Evolutionary conservation across 2,888 invertebrate species (phyloP).

Genomic region (Synergus gifuensis): DNA sequence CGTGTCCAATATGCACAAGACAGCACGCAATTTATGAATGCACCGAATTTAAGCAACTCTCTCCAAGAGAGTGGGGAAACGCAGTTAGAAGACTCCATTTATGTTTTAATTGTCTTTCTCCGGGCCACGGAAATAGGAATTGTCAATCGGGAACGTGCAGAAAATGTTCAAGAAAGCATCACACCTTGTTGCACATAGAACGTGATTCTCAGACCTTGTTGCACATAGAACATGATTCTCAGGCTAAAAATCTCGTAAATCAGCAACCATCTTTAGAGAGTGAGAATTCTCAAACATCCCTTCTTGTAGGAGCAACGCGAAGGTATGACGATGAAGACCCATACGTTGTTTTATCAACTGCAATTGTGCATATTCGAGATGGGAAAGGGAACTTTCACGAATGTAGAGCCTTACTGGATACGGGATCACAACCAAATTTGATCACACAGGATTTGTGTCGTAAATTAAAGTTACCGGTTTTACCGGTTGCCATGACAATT

Average conservation of each 20-base stretch:
- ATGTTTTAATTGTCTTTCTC: constrained; percentile 44
- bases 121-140: constrained; percentile 35
- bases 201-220: too few species aligned
- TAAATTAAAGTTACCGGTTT: not conserved
- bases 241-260: too few species aligned
- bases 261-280: too few species aligned
- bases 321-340: not conserved
- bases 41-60: constrained; percentile 43
- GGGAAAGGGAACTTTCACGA: not conserved
- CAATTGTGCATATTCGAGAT: not conserved
- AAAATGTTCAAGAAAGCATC: constrained; percentile 44
- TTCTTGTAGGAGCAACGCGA: not conserved
- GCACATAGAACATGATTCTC: too few species aligned
- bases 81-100: constrained; percentile 42
- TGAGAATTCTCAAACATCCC: not conserved
- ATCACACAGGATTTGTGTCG: not conserved
- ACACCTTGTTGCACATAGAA: constrained; percentile 42
- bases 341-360: not conserved
- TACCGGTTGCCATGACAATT: not conserved
- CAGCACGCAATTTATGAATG: constrained; percentile 39
- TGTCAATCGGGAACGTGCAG: constrained; percentile 41
- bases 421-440: not conserved
- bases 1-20: constrained; percentile 24
- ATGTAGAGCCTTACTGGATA: not conserved
- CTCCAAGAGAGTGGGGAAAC: constrained; percentile 28